Percentiles rank a stretch among this genome's conserved stretches.
These are phyloP conservation scores for Ammodytes marinus DNA, from an alignment of 2,113 vertebrate species.

Conservation along the genomic window DNA sequence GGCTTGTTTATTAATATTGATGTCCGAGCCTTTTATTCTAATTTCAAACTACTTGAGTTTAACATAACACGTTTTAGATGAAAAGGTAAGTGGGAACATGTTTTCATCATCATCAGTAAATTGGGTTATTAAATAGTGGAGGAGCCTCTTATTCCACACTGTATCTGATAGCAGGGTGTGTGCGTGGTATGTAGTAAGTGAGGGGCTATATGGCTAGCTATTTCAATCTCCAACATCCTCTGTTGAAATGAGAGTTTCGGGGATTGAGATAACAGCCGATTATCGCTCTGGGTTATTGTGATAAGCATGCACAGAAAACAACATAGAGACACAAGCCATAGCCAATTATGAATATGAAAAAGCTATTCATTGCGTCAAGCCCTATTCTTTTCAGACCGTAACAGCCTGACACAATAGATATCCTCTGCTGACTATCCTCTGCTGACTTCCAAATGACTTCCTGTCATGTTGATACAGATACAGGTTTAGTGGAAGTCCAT, in stretches of 20 bases:
- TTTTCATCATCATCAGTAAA: conserved; percentile 73
- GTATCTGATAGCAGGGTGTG: conserved; percentile 49
- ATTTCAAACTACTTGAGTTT: conserved; percentile 62
- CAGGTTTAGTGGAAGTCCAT: conserved; percentile 60
- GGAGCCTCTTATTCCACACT: conserved; percentile 68
- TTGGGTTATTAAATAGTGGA: conserved; percentile 76
- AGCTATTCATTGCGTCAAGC: conserved; percentile 72
- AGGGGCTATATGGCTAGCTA: conserved; percentile 64
- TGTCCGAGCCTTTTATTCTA: conserved; percentile 20
- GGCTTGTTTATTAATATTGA: conserved; percentile 46
- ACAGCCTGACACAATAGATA: conserved; percentile 75
- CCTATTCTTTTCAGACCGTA: conserved; percentile 69
- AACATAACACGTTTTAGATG: conserved; percentile 61
- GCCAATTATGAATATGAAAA: conserved; percentile 77
- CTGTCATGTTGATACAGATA: conserved; percentile 76
- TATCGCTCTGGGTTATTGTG: conserved; percentile 77
- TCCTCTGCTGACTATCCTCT: conserved; percentile 71
- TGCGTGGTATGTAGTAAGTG: conserved; percentile 40
- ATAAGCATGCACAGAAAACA: conserved; percentile 76
- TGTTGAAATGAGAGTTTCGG: conserved; percentile 77
- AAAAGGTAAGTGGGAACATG: conserved; percentile 73
- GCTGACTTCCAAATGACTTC: conserved; percentile 74
- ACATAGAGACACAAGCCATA: conserved; percentile 67
- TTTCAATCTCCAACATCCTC: conserved; percentile 78
- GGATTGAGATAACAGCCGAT: conserved; percentile 78